phyloP scores from a whole-genome alignment of 2,888 invertebrate genomes.

The Papilio elwesi region DNA sequence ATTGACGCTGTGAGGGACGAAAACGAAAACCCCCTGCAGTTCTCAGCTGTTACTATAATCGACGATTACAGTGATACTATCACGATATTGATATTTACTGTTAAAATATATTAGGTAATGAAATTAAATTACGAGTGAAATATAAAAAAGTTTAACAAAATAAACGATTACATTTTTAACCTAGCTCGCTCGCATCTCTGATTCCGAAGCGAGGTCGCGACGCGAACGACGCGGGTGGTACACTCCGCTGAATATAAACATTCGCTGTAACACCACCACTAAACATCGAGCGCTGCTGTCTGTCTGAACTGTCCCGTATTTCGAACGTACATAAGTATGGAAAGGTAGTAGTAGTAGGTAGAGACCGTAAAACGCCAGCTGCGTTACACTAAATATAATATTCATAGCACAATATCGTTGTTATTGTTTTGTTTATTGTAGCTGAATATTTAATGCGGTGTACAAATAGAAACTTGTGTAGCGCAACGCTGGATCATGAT shows the following conservation, averaged over 20 bases:
- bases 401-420: slow-evolving; percentile 35
- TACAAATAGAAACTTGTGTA: slow-evolving; percentile 38
- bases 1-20: not conserved
- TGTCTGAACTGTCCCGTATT: slow-evolving; percentile 39
- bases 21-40: not conserved
- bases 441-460: slow-evolving; percentile 34
- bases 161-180: slow-evolving; percentile 2
- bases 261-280: slow-evolving; percentile 63
- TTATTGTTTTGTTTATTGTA: slow-evolving; percentile 39
- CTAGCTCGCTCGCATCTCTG: slow-evolving; percentile 57
- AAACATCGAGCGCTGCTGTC: slow-evolving; percentile 49
- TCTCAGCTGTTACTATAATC: not conserved
- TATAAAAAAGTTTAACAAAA: slow-evolving; percentile 28
- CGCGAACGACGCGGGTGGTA: slow-evolving; percentile 75
- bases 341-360: no score
- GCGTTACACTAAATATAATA: slow-evolving; percentile 36
- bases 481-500: slow-evolving; percentile 22
- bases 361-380: slow-evolving; percentile 26
- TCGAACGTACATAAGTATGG: slow-evolving; percentile 43
- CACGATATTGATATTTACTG: not conserved
- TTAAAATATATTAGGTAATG: not conserved
- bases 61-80: no score
- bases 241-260: slow-evolving; percentile 72
- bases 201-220: slow-evolving; percentile 63
- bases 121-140: slow-evolving; percentile 14